Conservation (phyloP, 2,888 invertebrate species). For the Lathronympha strigana region DNA sequence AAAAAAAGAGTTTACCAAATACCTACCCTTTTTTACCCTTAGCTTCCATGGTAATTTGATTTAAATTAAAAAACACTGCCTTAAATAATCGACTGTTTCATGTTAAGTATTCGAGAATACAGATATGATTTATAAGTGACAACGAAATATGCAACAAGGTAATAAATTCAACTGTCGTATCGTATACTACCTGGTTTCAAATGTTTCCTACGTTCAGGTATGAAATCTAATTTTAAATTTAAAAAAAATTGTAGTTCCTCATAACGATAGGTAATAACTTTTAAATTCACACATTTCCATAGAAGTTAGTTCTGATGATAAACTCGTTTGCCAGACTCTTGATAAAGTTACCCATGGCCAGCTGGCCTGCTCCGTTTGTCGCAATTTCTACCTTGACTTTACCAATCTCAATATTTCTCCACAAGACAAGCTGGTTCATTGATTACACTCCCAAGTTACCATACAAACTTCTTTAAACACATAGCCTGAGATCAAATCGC, state of each 20-base stretch:
- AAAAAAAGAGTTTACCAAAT: too few species aligned
- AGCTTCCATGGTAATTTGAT: neutral
- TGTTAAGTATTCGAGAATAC: neutral
- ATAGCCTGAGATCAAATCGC: constrained; percentile 6
- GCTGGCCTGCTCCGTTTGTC: constrained; percentile 20
- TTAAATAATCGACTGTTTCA: neutral
- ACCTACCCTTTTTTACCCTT: too few species aligned
- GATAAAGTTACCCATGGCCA: constrained; percentile 3
- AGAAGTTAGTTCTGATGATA: neutral
- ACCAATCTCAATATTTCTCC: neutral
- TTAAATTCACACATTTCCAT: neutral
- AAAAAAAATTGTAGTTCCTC: neutral
- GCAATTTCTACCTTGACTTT: neutral
- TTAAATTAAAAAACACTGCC: neutral
- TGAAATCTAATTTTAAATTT: constrained; percentile 15
- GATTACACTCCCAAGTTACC: neutral
- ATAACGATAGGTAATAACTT: neutral
- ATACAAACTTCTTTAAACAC: constrained; percentile 1
- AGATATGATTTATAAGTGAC: neutral
- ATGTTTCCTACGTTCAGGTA: constrained; percentile 1
- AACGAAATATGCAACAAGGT: constrained; percentile 22
- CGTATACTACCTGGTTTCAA: neutral
- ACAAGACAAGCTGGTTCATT: neutral
- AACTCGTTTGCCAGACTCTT: neutral
- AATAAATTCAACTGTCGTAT: neutral